A percentile compares a stretch with the other conserved stretches of the same genome.
Conservation (phyloP, 2,888 invertebrate species). For the Spodoptera exigua region DNA sequence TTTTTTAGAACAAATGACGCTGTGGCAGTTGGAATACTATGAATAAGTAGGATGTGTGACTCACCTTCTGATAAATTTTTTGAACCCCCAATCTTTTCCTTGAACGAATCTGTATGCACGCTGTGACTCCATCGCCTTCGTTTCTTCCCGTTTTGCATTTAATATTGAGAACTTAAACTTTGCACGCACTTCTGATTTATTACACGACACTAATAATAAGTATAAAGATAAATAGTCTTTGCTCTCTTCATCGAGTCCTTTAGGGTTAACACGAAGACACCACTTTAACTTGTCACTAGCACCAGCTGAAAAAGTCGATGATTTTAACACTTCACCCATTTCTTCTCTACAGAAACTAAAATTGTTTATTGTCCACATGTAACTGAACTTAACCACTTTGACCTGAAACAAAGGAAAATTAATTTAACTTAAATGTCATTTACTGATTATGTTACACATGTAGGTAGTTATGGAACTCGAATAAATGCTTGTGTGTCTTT, state of each 20-base stretch:
- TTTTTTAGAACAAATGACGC: background rate
- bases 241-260: slow-evolving; percentile 99
- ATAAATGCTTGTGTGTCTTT: background rate
- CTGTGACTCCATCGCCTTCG: slow-evolving; percentile 99
- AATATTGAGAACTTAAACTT: slow-evolving; percentile 99
- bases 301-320: slow-evolving; percentile 99
- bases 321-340: slow-evolving; percentile 99
- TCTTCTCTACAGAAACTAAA: slow-evolving; percentile 99
- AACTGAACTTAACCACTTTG: slow-evolving; percentile 99
- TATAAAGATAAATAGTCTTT: slow-evolving; percentile 99
- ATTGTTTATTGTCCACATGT: slow-evolving; percentile 99
- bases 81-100: slow-evolving; percentile 99
- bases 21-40: slow-evolving; percentile 1
- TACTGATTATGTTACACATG: slow-evolving; percentile 33
- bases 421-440: slow-evolving; percentile 46
- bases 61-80: slow-evolving; percentile 98
- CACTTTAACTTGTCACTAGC: slow-evolving; percentile 99
- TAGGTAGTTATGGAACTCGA: background rate
- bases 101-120: slow-evolving; percentile 99
- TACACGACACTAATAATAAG: slow-evolving; percentile 99
- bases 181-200: slow-evolving; percentile 99
- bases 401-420: slow-evolving; percentile 92
- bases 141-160: slow-evolving; percentile 99
- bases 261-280: slow-evolving; percentile 99
- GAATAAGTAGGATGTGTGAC: slow-evolving; percentile 40